Evolutionary conservation across 1,140 invertebrate species (phyloP).

Genomic region (Caenorhabditis latens): DNA sequence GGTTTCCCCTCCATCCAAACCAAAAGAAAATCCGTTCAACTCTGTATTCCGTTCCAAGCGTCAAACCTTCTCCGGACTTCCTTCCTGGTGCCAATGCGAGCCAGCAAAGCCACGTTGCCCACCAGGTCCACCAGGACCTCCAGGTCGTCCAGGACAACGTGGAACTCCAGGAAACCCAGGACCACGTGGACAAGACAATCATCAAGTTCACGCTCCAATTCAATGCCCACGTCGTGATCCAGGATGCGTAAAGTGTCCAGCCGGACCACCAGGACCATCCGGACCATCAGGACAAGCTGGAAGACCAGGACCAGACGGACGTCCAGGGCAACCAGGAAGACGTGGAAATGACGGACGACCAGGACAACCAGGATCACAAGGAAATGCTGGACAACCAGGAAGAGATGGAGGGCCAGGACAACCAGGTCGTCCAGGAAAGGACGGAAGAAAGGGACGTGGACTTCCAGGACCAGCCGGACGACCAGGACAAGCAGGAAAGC

Average conservation of each 20-base stretch:
- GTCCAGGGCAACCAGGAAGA: conserved; percentile 57
- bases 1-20: conserved; percentile 64
- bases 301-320: conserved; percentile 60
- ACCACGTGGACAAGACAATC: conserved; percentile 53
- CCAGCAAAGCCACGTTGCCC: conserved; percentile 61
- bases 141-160: conserved; percentile 60
- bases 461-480: conserved; percentile 49
- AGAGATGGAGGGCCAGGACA: conserved; percentile 52
- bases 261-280: conserved; percentile 42
- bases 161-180: conserved; percentile 49
- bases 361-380: conserved; percentile 57
- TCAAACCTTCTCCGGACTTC: conserved; percentile 63
- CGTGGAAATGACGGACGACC: conserved; percentile 57
- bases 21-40: conserved; percentile 64
- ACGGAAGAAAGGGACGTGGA: conserved; percentile 57
- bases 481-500: conserved; percentile 58
- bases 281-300: conserved; percentile 55
- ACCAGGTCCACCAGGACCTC: conserved; percentile 63
- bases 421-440: conserved; percentile 54
- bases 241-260: conserved; percentile 59
- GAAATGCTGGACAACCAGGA: conserved; percentile 59
- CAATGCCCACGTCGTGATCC: conserved; percentile 20
- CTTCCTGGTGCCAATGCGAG: conserved; percentile 67
- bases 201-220: conserved; percentile 41
- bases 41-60: conserved; percentile 66